Percentiles rank a stretch among this genome's conserved stretches.
Evolutionary conservation across 2,888 invertebrate species (phyloP).

Genomic region (Hyppa rectilinea): DNA sequence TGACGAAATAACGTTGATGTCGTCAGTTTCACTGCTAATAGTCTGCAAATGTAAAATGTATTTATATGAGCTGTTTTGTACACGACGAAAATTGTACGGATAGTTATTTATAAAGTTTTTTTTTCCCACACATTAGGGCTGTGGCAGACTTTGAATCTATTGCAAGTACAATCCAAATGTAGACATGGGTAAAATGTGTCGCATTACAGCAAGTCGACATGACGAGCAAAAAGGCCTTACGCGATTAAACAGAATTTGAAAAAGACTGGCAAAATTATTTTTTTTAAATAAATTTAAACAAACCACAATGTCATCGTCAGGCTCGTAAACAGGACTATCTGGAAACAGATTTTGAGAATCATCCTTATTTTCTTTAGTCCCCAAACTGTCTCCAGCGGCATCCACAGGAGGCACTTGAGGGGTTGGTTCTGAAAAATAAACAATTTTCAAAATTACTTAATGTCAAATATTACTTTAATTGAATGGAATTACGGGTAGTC

Average conservation of each 20-base stretch:
- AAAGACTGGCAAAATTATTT: not conserved
- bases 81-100: not conserved
- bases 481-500: too few species aligned
- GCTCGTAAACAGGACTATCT: slow-evolving; percentile 87
- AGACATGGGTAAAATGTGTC: not conserved
- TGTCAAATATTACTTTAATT: too few species aligned
- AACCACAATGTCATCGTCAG: slow-evolving; percentile 79
- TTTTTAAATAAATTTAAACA: slow-evolving; percentile 7
- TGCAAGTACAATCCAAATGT: not conserved
- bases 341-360: slow-evolving; percentile 82
- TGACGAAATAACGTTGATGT: slow-evolving; percentile 43
- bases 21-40: slow-evolving; percentile 59
- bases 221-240: not conserved
- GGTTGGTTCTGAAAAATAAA: slow-evolving; percentile 26
- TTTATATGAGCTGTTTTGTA: not conserved
- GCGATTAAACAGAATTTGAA: not conserved
- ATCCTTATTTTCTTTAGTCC: slow-evolving; percentile 63
- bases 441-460: not conserved
- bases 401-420: slow-evolving; percentile 19
- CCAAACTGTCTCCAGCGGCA: slow-evolving; percentile 39
- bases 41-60: slow-evolving; percentile 50
- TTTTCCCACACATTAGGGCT: not conserved
- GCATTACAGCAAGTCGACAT: not conserved
- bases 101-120: not conserved
- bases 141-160: not conserved